A percentile compares a stretch with the other conserved stretches of the same genome.
phyloP scores from a whole-genome alignment of 1,140 invertebrate genomes.

The Ganaspis sp. region DNA sequence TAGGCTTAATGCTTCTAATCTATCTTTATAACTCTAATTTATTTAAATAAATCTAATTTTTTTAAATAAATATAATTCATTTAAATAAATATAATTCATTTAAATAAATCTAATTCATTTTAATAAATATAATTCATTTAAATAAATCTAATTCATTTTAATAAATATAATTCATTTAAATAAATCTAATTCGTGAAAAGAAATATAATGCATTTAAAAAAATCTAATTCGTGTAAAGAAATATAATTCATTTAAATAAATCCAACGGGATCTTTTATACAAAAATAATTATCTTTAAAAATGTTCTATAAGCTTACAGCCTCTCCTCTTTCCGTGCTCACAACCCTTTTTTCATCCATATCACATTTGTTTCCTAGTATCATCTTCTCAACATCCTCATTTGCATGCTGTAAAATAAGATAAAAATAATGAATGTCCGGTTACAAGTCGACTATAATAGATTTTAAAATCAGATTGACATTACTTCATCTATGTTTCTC shows the following conservation, averaged over 20 bases:
- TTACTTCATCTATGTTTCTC: constrained; percentile 96
- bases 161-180: not conserved
- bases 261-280: too few relatives aligned
- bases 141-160: not conserved
- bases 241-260: too few relatives aligned
- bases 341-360: constrained; percentile 97
- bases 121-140: not conserved
- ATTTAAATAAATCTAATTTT: too few relatives aligned
- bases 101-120: not conserved
- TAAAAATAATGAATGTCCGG: not conserved
- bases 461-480: constrained; percentile 39
- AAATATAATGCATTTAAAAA: not conserved
- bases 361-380: constrained; percentile 99
- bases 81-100: not conserved
- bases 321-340: constrained; percentile 92
- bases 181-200: not conserved
- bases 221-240: not conserved
- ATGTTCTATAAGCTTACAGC: constrained; percentile 79
- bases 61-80: too few relatives aligned
- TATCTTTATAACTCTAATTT: too few relatives aligned
- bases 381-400: constrained; percentile 99
- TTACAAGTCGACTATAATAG: constrained; percentile 1
- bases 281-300: too few relatives aligned
- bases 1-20: too few relatives aligned
- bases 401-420: constrained; percentile 88